Base-by-base conservation (phyloP, 2,888 invertebrate genomes). In the Carpatolechia fugitivella region DNA sequence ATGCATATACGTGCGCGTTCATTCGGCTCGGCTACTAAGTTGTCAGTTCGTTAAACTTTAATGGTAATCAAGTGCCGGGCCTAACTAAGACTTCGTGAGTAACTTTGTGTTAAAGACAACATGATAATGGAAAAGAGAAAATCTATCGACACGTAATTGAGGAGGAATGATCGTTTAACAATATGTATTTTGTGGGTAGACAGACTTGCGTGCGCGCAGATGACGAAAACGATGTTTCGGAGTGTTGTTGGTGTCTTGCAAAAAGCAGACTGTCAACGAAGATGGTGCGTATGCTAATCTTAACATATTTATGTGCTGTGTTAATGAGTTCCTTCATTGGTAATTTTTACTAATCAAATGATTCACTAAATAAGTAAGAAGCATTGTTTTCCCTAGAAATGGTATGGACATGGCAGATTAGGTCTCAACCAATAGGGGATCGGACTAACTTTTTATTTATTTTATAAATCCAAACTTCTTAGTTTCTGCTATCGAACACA, bases 61-160 rank as follows among this genome's bases (percentile, higher is more conserved):
- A 44, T 44, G 44, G 10, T 44, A 44, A 44, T 44, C 41, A n/a
- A 18, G 18, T 41, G 24, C 11, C 20, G 5, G n/a, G 44, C 40
- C 18, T 44, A 29, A 44, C 18, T 16, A n/a, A n/a, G n/a, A n/a
- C 10, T 33, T 33, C 10, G 33, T n/a, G n/a, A 14, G n/a, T n/a
- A n/a, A n/a, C n/a, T 1, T 40, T 20, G 41, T 47, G 20, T 30
- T 41, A 20, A 41, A 41, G 40, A 41, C 40, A 41, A 40, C 40
- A 38, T 6, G 13, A n/a, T 38, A 38, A n/a, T 41, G 31, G 16
- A 18, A 49, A 41, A 49, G 54, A 54, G 54, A 54, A 54, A 54
- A 54, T 49, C 31, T 10, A 54, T 49, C 29, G 29, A 18, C 54
- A 54, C 48, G 48, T 48, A 48, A 54, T 38, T 18, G 18, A 52